Conservation (phyloP, 2,888 invertebrate species). For the Boloria euphrosyne region DNA sequence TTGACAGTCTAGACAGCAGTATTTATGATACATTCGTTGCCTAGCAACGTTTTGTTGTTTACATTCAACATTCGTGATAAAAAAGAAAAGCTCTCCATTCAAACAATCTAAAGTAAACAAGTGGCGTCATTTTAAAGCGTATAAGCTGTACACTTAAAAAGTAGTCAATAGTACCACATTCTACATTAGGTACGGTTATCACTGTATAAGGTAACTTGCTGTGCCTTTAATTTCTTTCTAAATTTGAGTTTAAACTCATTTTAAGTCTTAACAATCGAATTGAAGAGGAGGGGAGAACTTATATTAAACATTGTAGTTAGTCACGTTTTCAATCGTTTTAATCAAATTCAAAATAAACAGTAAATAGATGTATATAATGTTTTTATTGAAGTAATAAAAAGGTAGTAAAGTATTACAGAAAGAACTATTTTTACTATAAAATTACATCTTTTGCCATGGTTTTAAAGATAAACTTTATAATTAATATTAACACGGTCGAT, state of each 20-base stretch:
- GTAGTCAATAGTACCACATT: conserved; percentile 11
- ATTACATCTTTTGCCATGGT: too few relatives aligned
- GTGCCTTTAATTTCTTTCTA: not conserved
- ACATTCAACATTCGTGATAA: conserved; percentile 30
- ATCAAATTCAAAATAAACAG: too few relatives aligned
- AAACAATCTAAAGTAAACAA: conserved; percentile 22
- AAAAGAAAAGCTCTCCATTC: conserved; percentile 28
- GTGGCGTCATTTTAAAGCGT: conserved; percentile 6
- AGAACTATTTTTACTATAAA: too few relatives aligned
- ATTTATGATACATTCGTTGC: conserved; percentile 27
- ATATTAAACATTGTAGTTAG: too few relatives aligned
- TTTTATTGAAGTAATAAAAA: too few relatives aligned
- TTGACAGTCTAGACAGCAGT: conserved; percentile 34
- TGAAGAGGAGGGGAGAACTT: too few relatives aligned
- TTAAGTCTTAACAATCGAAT: too few relatives aligned
- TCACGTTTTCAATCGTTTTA: too few relatives aligned
- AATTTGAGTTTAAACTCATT: too few relatives aligned
- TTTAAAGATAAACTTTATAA: conserved; percentile 29
- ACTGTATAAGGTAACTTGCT: not conserved
- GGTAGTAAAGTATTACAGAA: too few relatives aligned
- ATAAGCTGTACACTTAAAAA: conserved; percentile 13
- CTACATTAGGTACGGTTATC: not conserved
- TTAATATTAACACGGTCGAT: not conserved
- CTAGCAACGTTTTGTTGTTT: conserved; percentile 26
- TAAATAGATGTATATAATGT: too few relatives aligned